phyloP scores from a whole-genome alignment of 2,113 vertebrate genomes.

The Ctenodactylus gundi region DNA sequence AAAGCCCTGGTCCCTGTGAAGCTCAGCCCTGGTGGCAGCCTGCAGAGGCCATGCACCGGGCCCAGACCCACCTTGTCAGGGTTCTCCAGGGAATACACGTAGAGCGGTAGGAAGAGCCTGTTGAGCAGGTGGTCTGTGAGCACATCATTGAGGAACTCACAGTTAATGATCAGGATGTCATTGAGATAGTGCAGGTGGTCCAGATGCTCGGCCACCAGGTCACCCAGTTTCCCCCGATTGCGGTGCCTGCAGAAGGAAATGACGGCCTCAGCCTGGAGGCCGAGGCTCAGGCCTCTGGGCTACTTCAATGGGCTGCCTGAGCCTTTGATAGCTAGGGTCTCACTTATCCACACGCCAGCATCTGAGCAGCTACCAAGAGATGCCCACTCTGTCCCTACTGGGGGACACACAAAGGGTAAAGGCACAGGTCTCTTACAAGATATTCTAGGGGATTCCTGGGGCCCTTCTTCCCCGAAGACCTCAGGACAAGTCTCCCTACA shows the following conservation, averaged over 20 bases:
- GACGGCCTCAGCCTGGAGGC: neutral
- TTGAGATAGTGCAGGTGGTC: slow-evolving; percentile 99
- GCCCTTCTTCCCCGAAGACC: neutral
- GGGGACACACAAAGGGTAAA: neutral
- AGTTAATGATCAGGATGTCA: slow-evolving; percentile 98
- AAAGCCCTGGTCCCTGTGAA: neutral
- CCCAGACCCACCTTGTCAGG: slow-evolving; percentile 87
- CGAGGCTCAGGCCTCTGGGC: neutral
- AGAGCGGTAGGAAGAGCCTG: slow-evolving; percentile 96
- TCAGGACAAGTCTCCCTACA: neutral
- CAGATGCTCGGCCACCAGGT: slow-evolving; percentile 97
- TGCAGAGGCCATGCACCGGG: neutral
- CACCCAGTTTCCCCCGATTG: slow-evolving; percentile 96
- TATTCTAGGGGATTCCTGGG: neutral
- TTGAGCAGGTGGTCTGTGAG: slow-evolving; percentile 98
- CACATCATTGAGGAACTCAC: slow-evolving; percentile 98
- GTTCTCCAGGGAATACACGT: slow-evolving; percentile 94
- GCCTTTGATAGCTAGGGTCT: neutral
- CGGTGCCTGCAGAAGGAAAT: slow-evolving; percentile 88
- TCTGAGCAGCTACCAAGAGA: neutral
- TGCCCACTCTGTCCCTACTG: neutral
- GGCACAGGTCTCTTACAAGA: neutral
- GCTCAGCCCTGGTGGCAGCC: neutral
- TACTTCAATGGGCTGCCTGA: neutral
- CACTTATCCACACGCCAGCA: neutral